These are phyloP conservation scores for Athripsodes cinereus DNA, from an alignment of 2,888 invertebrate species.

Conservation along the genomic window DNA sequence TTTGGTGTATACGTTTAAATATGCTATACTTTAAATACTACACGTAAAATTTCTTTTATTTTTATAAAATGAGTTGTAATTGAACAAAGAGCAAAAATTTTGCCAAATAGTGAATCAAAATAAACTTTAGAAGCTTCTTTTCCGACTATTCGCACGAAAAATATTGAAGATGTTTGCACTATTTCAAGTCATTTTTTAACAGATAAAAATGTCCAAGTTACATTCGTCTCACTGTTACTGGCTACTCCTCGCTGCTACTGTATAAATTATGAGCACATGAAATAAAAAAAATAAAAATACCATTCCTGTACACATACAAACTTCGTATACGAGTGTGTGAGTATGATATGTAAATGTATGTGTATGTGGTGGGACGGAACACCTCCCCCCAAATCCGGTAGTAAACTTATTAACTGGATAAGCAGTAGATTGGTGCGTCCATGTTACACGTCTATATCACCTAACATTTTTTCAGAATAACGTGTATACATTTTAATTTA, in stretches of 20 bases:
- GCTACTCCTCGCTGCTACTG: slow-evolving; percentile 18
- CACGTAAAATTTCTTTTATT: too few species aligned
- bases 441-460: not conserved
- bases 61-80: too few species aligned
- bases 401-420: not conserved
- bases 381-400: not conserved
- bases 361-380: not conserved
- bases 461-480: too few species aligned
- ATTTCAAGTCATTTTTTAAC: too few species aligned
- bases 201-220: not conserved
- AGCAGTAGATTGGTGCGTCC: not conserved
- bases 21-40: too few species aligned
- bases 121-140: too few species aligned
- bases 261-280: slow-evolving; percentile 24
- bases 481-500: too few species aligned
- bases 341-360: not conserved
- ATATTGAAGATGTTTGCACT: too few species aligned
- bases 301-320: not conserved
- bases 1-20: too few species aligned
- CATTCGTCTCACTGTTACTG: not conserved
- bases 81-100: too few species aligned
- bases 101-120: too few species aligned
- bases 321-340: not conserved
- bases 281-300: not conserved
- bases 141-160: too few species aligned